Evolutionary conservation across 2,888 invertebrate species (phyloP), one percentile per base, ranked within the genome.

Genomic region (Girardia tigrina): DNA sequence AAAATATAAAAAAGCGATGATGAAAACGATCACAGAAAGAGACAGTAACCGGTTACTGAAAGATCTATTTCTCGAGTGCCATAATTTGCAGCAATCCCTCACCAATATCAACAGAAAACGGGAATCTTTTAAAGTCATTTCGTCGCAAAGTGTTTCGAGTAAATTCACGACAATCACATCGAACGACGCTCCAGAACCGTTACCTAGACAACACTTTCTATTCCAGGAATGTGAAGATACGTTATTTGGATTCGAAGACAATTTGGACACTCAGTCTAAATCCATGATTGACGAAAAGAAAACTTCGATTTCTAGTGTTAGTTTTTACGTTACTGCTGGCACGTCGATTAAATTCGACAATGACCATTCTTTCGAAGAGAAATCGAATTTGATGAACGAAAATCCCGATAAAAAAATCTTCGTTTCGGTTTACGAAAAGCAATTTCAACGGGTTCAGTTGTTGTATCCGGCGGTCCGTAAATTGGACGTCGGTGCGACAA

Each of bases 161-260:
- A 56, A 23, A 56, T 56, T 56, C 23, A 56, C 56, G n/a, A 56
- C n/a, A 56, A n/a, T 56, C 4, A 56, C 56, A 8, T 2, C n/a
- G 23, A 4, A 56, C 4, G 4, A n/a, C n/a, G n/a, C 23, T 4
- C 56, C 56, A 4, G 56, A 4, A 56, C 56, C 56, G n/a, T n/a
- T 56, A 56, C 56, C 56, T 8, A 56, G 56, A 56, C 56, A 56
- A n/a, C 56, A 23, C n/a, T 56, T 56, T 56, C 23, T 56, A 56
- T 56, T 56, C 23, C 4, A 12, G 2, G 56, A 56, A 4, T 2
- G 2, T 56, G 56, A 56, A 56, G 56, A 56, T 16, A 56, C 56
- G n/a, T 56, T 56, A 20, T 56, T 8, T 56, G 56, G 56, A 56
- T 20, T 56, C n/a, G 56, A 56, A 20, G 56, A 56, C 6, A 56